phyloP scores from a whole-genome alignment of 2,888 invertebrate genomes.

The Cloeon dipterum region DNA sequence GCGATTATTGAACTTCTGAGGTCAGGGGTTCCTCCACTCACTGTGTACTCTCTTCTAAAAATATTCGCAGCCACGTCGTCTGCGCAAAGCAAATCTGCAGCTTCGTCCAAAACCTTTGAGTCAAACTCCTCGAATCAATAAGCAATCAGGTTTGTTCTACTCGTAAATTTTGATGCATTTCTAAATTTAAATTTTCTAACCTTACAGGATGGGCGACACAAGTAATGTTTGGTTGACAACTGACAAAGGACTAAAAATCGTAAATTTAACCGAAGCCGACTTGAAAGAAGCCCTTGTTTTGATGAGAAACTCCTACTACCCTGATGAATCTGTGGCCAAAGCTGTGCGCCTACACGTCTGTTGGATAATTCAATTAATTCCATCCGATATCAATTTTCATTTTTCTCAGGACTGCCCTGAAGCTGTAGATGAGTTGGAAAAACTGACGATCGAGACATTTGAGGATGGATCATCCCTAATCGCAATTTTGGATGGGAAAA shows the following conservation, averaged over 20 bases:
- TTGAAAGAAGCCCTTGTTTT: not conserved
- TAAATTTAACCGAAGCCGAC: not conserved
- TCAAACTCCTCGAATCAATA: too few species aligned
- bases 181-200: too few species aligned
- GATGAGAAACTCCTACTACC: not conserved
- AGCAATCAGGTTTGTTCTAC: not conserved
- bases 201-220: not conserved
- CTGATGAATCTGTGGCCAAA: not conserved
- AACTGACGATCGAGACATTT: not conserved
- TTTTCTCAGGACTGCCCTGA: not conserved
- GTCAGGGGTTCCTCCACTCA: not conserved
- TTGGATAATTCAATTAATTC: not conserved
- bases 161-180: not conserved
- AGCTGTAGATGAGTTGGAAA: not conserved
- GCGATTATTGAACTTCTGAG: not conserved
- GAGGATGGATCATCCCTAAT: conserved; percentile 1
- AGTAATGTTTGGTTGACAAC: not conserved
- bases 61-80: too few species aligned
- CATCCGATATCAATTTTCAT: too few species aligned
- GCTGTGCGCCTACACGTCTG: not conserved
- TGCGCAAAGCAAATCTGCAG: too few species aligned
- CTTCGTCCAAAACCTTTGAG: too few species aligned
- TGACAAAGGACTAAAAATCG: not conserved
- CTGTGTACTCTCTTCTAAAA: not conserved
- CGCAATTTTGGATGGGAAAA: not conserved